Conservation (phyloP, 2,888 invertebrate species). For the Melanotus villosus region DNA sequence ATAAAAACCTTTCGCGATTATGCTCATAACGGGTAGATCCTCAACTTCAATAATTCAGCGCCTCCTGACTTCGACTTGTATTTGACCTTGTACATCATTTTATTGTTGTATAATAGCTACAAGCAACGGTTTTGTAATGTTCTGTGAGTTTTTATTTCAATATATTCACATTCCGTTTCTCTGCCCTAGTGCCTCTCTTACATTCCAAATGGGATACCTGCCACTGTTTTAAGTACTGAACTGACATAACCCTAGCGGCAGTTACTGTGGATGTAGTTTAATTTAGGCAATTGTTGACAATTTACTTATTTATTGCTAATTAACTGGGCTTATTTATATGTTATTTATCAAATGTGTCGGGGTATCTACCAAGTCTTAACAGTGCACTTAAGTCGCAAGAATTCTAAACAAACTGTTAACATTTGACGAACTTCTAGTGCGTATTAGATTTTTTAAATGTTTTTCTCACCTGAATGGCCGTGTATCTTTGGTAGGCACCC, state of each 20-base stretch:
- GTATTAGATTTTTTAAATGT: too few species aligned
- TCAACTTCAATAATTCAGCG: too few species aligned
- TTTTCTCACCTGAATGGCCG: too few species aligned
- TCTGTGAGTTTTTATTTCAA: conserved; percentile 4
- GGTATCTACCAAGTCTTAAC: background rate
- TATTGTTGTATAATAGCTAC: conserved; percentile 21
- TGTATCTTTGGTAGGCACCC: too few species aligned
- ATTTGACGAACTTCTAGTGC: too few species aligned
- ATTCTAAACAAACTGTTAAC: background rate
- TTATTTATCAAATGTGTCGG: background rate
- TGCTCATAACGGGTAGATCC: background rate
- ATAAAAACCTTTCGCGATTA: too few species aligned
- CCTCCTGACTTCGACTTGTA: conserved; percentile 30
- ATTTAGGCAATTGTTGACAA: conserved; percentile 6
- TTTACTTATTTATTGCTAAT: conserved; percentile 5
- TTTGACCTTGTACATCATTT: conserved; percentile 48
- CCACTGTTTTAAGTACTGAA: conserved; percentile 22
- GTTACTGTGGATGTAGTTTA: background rate
- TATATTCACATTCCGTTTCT: conserved; percentile 24
- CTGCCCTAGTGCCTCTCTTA: conserved; percentile 41
- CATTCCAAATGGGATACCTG: conserved; percentile 35
- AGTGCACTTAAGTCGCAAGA: too few species aligned
- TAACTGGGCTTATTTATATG: background rate
- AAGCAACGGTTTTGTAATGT: conserved; percentile 14
- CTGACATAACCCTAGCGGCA: conserved; percentile 5